Conservation (phyloP, 2,888 invertebrate species). For the Ennomos erosarius region DNA sequence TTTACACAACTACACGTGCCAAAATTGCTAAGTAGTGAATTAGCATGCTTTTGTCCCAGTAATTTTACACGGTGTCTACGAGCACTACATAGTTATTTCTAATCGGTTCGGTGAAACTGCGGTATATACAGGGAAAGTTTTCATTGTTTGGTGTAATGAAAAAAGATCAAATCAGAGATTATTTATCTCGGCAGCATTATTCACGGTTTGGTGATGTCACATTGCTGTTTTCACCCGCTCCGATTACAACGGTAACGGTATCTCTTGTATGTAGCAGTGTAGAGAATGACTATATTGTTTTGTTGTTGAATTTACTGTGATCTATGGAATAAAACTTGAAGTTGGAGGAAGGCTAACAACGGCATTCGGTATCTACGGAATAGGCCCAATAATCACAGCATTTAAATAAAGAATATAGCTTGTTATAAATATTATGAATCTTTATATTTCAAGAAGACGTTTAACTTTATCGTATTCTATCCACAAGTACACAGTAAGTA, state of each 20-base stretch:
- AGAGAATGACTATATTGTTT: too few species aligned
- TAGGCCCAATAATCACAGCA: too few species aligned
- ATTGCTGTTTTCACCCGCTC: slow-evolving; percentile 52
- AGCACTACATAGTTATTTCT: slow-evolving; percentile 28
- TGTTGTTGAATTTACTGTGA: too few species aligned
- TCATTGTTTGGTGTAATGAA: slow-evolving; percentile 40
- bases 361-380: too few species aligned
- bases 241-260: slow-evolving; percentile 50
- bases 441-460: too few species aligned
- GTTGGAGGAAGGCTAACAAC: too few species aligned
- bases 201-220: slow-evolving; percentile 64
- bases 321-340: too few species aligned
- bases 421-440: too few species aligned
- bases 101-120: slow-evolving; percentile 40
- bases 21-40: slow-evolving; percentile 20
- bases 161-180: slow-evolving; percentile 45
- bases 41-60: slow-evolving; percentile 27
- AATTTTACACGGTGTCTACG: slow-evolving; percentile 26
- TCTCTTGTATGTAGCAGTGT: slow-evolving; percentile 26
- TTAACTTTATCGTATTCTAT: too few species aligned
- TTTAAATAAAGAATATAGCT: too few species aligned
- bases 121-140: slow-evolving; percentile 41
- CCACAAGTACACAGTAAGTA: too few species aligned
- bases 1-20: slow-evolving; percentile 21
- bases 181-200: slow-evolving; percentile 58